Evolutionary conservation across 2,888 invertebrate species (phyloP).

Genomic region (Mayetiola destructor): DNA sequence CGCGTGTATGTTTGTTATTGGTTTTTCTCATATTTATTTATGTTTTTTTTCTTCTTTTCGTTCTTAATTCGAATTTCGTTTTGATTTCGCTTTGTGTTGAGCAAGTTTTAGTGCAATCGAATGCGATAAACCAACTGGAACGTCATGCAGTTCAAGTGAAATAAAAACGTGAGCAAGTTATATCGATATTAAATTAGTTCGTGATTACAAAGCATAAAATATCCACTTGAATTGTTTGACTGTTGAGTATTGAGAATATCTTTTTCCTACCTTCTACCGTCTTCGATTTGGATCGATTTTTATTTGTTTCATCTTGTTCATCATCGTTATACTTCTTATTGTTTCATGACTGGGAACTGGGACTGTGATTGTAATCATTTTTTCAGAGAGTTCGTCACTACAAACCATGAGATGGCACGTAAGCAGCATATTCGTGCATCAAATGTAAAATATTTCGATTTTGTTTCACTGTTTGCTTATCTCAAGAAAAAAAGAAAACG

Average conservation of each 20-base stretch:
- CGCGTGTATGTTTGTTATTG: not conserved
- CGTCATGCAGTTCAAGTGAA: constrained; percentile 10
- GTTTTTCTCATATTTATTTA: not conserved
- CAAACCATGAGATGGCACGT: constrained; percentile 8
- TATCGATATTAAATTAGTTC: constrained; percentile 16
- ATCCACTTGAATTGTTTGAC: constrained; percentile 3
- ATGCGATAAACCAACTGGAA: not conserved
- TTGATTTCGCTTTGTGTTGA: too few relatives aligned
- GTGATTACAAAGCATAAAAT: constrained; percentile 15
- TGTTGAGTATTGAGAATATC: not conserved
- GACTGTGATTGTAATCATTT: constrained; percentile 6
- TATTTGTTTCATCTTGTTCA: not conserved
- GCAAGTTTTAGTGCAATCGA: not conserved
- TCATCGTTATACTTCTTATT: too few relatives aligned
- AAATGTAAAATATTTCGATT: not conserved
- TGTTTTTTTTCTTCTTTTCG: too few relatives aligned
- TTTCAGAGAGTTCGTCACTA: not conserved
- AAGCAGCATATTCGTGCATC: too few relatives aligned
- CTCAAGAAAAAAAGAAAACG: not conserved
- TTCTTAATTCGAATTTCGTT: too few relatives aligned
- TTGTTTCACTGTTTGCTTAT: not conserved
- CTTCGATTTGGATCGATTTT: too few relatives aligned
- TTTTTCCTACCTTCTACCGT: not conserved
- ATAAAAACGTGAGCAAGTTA: constrained; percentile 14
- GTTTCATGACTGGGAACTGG: not conserved